phyloP scores from a whole-genome alignment of 2,113 vertebrate species.

The Aegotheles bennettii region DNA sequence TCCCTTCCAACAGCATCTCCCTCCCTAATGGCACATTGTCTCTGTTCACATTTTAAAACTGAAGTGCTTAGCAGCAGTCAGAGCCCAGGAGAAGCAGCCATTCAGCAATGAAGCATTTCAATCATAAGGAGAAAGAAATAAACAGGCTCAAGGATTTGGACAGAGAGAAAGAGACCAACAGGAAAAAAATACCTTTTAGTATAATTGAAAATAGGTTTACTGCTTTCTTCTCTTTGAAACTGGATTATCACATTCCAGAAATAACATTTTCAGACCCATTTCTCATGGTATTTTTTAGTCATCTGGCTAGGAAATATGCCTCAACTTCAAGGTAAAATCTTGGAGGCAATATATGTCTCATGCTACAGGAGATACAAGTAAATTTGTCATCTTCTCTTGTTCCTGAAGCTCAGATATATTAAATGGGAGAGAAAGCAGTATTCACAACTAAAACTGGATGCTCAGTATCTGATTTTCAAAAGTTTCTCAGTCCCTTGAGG shows the following conservation, averaged over 20 bases:
- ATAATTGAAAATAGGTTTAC: slow-evolving; percentile 4
- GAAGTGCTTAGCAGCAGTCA: slow-evolving; percentile 33
- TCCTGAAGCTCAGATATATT: neutral
- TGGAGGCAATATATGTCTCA: neutral
- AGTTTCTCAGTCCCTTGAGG: neutral
- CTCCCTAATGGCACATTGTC: slow-evolving; percentile 9
- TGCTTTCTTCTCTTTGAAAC: slow-evolving; percentile 18
- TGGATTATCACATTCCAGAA: neutral
- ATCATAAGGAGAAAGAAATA: slow-evolving; percentile 34
- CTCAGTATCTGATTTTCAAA: neutral
- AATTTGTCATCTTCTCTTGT: neutral
- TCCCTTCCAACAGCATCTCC: neutral
- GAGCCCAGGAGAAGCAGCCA: slow-evolving; percentile 10
- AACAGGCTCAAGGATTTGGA: slow-evolving; percentile 30
- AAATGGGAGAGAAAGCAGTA: neutral
- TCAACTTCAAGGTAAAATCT: neutral
- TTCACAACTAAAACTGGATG: neutral
- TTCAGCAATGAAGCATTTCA: slow-evolving; percentile 38
- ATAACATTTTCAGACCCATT: neutral
- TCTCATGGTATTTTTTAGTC: neutral
- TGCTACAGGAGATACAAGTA: neutral
- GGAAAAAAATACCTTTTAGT: neutral
- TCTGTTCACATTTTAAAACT: slow-evolving; percentile 52
- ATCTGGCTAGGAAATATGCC: neutral
- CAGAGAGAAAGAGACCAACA: neutral